Base-by-base conservation (phyloP, 1,140 invertebrate species). In the Drosophila neocordata region DNA sequence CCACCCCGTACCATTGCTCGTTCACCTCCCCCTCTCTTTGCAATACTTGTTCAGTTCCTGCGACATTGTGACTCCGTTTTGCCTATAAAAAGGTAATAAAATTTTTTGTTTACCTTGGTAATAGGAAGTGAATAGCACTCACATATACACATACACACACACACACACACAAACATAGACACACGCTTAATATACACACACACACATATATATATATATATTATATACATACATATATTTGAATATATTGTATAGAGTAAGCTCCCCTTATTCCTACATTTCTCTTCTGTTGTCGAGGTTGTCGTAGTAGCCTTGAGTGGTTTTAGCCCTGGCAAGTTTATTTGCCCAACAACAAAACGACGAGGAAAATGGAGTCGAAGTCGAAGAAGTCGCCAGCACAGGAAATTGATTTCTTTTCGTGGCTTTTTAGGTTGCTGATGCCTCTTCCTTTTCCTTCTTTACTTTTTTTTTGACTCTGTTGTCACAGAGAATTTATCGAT, bases 41-140 rank as follows among this genome's bases (percentile, higher is more conserved):
- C 18, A 12, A 34, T 44, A 13, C 71, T 73, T 73, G 59, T 70
- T 73, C 71, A 73, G 64, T 70, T 59, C 72, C 62, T 73, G 83
- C 84, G 83, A 88, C 83, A 79, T 88, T 88, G 79, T 77, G 79
- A 79, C 83, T 88, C 79, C 83, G 73, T 69, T 69, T 44, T 59
- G 77, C 73, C 69, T 84, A 88, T 88, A 88, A 88, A 88, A 88
- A 83, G 69, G 83, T 88, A 88, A 88, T 88, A 88, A 83, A 88
- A 77, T 88, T 65, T 48, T 88, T 88, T 88, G 79, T 88, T 88
- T 88, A 83, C 83, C 83, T 88, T 83, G 76, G 79, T 88, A 83
- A 85, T 87, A 85, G 82, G 83, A 85, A 84, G 79, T 83, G 80
- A 85, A 85, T 77, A 80, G 77, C 81, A 85, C 72, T 59, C 65